A percentile compares a stretch with the other conserved stretches of the same genome.
These are phyloP conservation scores for Chinchilla lanigera DNA, from an alignment of 2,113 vertebrate species.

Conservation along the genomic window DNA sequence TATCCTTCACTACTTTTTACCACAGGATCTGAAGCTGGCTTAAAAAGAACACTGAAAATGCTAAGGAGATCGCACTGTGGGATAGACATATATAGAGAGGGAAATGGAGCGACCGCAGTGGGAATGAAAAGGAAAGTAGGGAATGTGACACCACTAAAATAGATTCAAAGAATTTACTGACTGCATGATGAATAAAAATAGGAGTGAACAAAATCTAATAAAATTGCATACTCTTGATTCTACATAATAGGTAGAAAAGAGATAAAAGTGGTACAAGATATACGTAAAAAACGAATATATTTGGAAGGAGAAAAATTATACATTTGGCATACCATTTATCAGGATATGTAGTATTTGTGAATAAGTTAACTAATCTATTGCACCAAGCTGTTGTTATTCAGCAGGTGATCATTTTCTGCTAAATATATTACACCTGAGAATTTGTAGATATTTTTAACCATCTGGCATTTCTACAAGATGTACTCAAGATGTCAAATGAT, in stretches of 20 bases:
- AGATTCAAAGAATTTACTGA: background rate
- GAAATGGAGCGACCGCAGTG: background rate
- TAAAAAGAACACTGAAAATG: background rate
- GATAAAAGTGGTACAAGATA: background rate
- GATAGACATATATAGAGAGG: background rate
- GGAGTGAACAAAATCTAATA: background rate
- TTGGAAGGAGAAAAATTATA: conserved; percentile 18
- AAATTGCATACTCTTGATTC: background rate
- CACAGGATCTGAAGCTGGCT: background rate
- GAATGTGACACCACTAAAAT: background rate
- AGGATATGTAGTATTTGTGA: conserved; percentile 30
- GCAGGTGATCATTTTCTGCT: conserved; percentile 58
- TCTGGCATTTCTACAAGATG: conserved; percentile 66
- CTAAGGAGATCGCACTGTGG: background rate
- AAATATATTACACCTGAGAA: conserved; percentile 69
- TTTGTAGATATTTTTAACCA: conserved; percentile 69
- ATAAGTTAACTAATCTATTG: conserved; percentile 43
- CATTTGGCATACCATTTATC: conserved; percentile 33
- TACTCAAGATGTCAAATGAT: conserved; percentile 60
- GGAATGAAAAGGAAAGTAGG: background rate
- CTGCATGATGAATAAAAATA: background rate
- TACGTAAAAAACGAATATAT: background rate
- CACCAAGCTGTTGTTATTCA: conserved; percentile 53
- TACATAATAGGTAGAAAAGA: background rate
- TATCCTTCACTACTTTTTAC: background rate